phyloP scores from a whole-genome alignment of 2,797 vertebrate genomes.

The Spizella passerina region DNA sequence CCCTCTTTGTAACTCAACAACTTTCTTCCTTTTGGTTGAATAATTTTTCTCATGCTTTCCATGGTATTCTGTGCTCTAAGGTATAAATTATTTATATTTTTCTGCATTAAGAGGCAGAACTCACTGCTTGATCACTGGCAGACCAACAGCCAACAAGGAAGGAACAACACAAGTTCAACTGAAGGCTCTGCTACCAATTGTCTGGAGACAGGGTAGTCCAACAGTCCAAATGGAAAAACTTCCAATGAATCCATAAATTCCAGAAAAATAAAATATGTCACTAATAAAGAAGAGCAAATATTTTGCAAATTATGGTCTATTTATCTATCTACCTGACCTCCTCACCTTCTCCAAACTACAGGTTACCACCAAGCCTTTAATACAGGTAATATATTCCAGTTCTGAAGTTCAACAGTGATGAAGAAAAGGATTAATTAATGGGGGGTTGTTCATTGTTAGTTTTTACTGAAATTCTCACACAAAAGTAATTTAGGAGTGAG shows the following conservation, averaged over 20 bases:
- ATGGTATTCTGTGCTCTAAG: background rate
- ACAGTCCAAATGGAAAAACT: background rate
- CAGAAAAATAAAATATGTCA: background rate
- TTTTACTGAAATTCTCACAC: background rate
- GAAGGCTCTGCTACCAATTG: fast-evolving
- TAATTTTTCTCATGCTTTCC: background rate
- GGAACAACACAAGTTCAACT: fast-evolving
- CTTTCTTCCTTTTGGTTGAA: background rate
- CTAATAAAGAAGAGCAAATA: background rate
- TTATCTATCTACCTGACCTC: background rate
- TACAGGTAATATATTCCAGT: background rate
- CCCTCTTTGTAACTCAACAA: background rate
- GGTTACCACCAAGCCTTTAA: background rate
- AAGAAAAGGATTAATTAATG: background rate
- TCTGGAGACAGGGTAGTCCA: background rate
- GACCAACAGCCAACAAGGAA: background rate
- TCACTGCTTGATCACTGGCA: background rate
- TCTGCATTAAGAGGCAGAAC: background rate
- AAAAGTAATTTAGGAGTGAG: background rate
- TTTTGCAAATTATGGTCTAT: background rate
- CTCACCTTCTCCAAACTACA: background rate
- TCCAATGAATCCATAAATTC: background rate
- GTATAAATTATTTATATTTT: background rate
- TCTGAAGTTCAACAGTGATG: background rate
- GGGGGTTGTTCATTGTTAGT: fast-evolving